These are phyloP conservation scores for Pseudomyrmex pallidus DNA, from an alignment of 1,140 invertebrate species.

Conservation along the genomic window DNA sequence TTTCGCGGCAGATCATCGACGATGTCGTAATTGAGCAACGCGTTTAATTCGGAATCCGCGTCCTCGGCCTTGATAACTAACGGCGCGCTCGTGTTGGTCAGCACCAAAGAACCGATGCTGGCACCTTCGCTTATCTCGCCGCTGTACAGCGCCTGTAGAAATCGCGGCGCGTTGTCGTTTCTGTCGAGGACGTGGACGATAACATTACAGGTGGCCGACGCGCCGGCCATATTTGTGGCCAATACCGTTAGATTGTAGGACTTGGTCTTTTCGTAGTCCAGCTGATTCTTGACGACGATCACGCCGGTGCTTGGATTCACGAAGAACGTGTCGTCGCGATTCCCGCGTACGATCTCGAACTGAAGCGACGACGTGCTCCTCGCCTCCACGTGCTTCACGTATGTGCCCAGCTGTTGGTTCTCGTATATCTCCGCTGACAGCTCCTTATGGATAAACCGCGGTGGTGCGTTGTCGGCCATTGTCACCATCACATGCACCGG, in stretches of 20 bases:
- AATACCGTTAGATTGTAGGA: constrained; percentile 94
- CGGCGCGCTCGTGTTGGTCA: constrained; percentile 89
- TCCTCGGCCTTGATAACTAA: constrained; percentile 93
- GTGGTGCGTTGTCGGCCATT: constrained; percentile 95
- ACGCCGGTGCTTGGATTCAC: constrained; percentile 94
- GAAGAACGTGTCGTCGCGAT: constrained; percentile 90
- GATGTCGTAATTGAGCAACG: constrained; percentile 93
- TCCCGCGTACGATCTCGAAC: constrained; percentile 93
- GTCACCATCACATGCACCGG: constrained; percentile 94
- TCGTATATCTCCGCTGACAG: constrained; percentile 93
- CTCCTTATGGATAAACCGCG: constrained; percentile 89
- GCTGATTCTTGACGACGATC: constrained; percentile 89
- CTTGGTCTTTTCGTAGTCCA: constrained; percentile 92
- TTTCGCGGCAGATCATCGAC: constrained; percentile 90
- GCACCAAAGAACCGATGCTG: constrained; percentile 89
- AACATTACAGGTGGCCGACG: constrained; percentile 88
- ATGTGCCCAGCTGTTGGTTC: constrained; percentile 91
- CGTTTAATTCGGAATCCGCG: constrained; percentile 92
- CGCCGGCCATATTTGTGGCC: constrained; percentile 94
- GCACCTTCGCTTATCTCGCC: constrained; percentile 91
- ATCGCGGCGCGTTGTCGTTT: constrained; percentile 95
- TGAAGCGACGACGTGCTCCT: constrained; percentile 91
- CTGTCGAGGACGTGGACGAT: constrained; percentile 92
- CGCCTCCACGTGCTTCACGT: constrained; percentile 91
- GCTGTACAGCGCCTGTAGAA: constrained; percentile 88